phyloP scores from a whole-genome alignment of 2,888 invertebrate species.

The Horisme vitalbata region DNA sequence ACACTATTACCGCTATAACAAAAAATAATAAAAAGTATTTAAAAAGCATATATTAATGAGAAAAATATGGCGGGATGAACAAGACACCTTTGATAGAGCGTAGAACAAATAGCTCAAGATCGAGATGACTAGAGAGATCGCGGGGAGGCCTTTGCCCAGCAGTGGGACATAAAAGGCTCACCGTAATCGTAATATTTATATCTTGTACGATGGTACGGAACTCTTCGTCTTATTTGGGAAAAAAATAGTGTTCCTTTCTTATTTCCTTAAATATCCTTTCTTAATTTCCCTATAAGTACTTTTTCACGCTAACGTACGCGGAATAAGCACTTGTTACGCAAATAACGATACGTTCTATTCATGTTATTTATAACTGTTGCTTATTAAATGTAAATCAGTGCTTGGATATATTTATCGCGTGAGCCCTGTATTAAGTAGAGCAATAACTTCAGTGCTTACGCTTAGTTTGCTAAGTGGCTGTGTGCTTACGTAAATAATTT shows the following conservation, averaged over 20 bases:
- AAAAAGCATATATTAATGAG: too few species aligned
- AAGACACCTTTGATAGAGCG: too few species aligned
- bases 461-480: slow-evolving; percentile 15
- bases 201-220: too few species aligned
- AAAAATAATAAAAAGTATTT: too few species aligned
- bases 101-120: too few species aligned
- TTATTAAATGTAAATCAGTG: slow-evolving; percentile 15
- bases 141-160: too few species aligned
- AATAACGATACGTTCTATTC: slow-evolving; percentile 3
- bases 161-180: too few species aligned
- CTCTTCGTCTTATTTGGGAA: background rate
- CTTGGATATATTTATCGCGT: slow-evolving; percentile 14
- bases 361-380: slow-evolving; percentile 8
- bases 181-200: too few species aligned
- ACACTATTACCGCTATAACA: background rate
- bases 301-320: slow-evolving; percentile 6
- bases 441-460: slow-evolving; percentile 9
- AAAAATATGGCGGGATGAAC: too few species aligned
- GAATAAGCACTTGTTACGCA: slow-evolving; percentile 10
- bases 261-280: too few species aligned
- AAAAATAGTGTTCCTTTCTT: background rate
- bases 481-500: slow-evolving; percentile 1
- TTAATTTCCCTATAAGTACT: background rate
- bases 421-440: slow-evolving; percentile 14
- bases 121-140: too few species aligned